Evolutionary conservation across 2,797 vertebrate species (phyloP), one percentile per base, ranked within the genome.

Genomic region (Melanotaenia boesemani): DNA sequence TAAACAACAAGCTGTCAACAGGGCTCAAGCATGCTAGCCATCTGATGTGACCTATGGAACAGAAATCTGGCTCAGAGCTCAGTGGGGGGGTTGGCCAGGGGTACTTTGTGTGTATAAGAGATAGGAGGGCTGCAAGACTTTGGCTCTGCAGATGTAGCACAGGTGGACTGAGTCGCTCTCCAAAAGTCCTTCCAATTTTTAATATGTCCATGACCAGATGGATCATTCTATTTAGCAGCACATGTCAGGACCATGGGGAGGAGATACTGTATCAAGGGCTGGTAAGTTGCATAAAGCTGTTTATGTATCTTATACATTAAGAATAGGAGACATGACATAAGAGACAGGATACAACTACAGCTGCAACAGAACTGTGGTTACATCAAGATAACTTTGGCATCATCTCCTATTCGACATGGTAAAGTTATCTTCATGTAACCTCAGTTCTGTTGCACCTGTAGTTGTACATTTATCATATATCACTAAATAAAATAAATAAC

Each of bases 1-100:
- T 93, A 97, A 97, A 96, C 96, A 97, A 96, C 95, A 95, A 95
- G 95, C 95, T 95, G 95, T 96, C 96, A 95, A 96, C 95, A 95
- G 89, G 90, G 88, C 90, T 93, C 89, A 92, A 93, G 92, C 86
- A 86, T 90, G 86, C 88, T 89, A 87, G 86, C 85, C 83, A 77
- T 88, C 85, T 90, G 87, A 91, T 88, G 90, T 93, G 91, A 94
- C 92, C 90, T 92, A 93, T 90, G 90, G 77, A 93, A 90, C 87
- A 90, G 79, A 70, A 76, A 69, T 79, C 89, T 83, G 82, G 83
- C 67, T 82, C 73, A 28, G 48, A 64, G 77, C 88, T 69, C 90
- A 81, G 86, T 79, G 62, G 89, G 88, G 63, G 74, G 80, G 16
- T 36, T 77, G 79, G 78, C 79, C 73, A 76, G 63, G 79, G 82